Base-by-base conservation (phyloP, 1,140 invertebrate species). In the Polyergus mexicanus region DNA sequence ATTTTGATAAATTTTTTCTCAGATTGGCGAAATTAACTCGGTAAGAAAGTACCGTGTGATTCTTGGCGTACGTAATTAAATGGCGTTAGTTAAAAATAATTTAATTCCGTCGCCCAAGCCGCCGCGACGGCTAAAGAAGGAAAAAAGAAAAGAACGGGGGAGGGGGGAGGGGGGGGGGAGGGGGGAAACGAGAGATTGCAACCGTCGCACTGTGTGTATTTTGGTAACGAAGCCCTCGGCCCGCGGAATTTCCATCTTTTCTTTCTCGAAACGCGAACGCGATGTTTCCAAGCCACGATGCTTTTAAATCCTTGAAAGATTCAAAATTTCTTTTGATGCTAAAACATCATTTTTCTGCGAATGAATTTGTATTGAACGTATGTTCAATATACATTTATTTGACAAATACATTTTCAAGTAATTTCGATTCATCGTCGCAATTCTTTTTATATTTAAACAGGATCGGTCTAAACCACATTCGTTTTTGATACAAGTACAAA, bases 231-330 rank as follows among this genome's bases (percentile, higher is more conserved):
- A 86, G 47, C 88, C 58, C 87, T 86, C 63, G 68, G 58, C 47
- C 71, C 19, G 28, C 44, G 87, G 88, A 89, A 89, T 88, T 89
- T 88, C 62, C 84, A 56, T 85, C 84, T 74, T 88, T 88, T 86
- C 74, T 76, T 74, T 89, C 54, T 35, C 38, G 35, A 77, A 35
- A 69, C 32, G 35, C 68, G 51, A 60, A 60, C 62, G 51, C 44
- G 62, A 13, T 81, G 66, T 54, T 81, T 81, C n/a, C 25, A 58
- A 78, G 38, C 35, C 35, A 19, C 13, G 44, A 19, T 19, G 16
- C 41, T 66, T 4, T 81, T 44, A 69, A 71, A 69, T 71, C 7
- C 28, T 44, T 28, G 25, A 44, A 60, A 44, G 19, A 71, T 81
- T 60, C 28, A 28, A 28, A n/a, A 81, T 81, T 56, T n/a, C n/a